Conservation (phyloP, 2,797 vertebrate species). For the Botia kubotai region DNA sequence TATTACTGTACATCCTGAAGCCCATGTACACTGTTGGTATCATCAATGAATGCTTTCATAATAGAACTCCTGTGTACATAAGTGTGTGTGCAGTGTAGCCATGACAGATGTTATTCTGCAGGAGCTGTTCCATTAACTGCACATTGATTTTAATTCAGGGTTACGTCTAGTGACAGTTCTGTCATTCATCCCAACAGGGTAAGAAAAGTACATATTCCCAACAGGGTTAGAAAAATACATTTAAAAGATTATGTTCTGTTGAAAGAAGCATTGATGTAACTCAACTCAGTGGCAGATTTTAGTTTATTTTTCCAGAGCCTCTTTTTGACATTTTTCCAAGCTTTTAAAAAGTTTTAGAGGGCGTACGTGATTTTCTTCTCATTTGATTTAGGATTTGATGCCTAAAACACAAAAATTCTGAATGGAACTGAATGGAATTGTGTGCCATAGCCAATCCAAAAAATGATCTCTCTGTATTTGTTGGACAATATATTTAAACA, state of each 20-base stretch:
- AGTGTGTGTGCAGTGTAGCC: too few species aligned
- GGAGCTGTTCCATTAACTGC: constrained; percentile 9
- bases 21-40: constrained; percentile 1
- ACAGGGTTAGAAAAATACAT: not conserved
- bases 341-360: not conserved
- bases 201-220: not conserved
- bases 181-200: too few species aligned
- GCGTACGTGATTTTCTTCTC: not conserved
- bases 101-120: too few species aligned
- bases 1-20: not conserved
- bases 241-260: not conserved
- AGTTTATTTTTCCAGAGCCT: too few species aligned
- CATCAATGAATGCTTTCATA: not conserved
- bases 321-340: not conserved
- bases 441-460: not conserved
- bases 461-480: not conserved
- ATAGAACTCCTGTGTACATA: too few species aligned
- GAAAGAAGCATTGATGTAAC: not conserved
- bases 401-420: not conserved
- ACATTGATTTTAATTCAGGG: constrained; percentile 24
- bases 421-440: not conserved
- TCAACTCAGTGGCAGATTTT: too few species aligned
- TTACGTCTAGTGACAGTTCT: not conserved
- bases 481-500: not conserved
- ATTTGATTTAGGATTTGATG: constrained; percentile 8